Conservation (phyloP, 1,140 invertebrate species). For the Drosophila trapezifrons region DNA sequence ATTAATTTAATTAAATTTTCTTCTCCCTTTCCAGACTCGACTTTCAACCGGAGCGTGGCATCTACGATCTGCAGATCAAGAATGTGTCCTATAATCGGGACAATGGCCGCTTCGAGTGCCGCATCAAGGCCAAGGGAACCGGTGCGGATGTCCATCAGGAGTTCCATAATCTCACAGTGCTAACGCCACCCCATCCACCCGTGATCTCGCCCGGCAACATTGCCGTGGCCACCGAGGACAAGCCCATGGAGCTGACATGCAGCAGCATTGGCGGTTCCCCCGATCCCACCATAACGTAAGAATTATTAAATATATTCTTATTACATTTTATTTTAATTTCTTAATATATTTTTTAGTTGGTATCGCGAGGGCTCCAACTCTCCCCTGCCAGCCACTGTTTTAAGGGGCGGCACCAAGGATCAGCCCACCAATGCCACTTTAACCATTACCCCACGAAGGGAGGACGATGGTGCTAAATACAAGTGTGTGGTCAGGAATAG, state of each 20-base stretch:
- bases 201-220: slow-evolving; percentile 88
- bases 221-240: slow-evolving; percentile 91
- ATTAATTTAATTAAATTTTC: slow-evolving; percentile 1
- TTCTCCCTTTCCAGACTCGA: slow-evolving; percentile 87
- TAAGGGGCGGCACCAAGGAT: slow-evolving; percentile 88
- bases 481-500: slow-evolving; percentile 94
- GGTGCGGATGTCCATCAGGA: slow-evolving; percentile 93
- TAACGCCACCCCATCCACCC: slow-evolving; percentile 92
- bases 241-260: slow-evolving; percentile 91
- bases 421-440: slow-evolving; percentile 90
- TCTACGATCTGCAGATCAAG: slow-evolving; percentile 94
- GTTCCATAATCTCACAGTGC: slow-evolving; percentile 92
- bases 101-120: slow-evolving; percentile 96
- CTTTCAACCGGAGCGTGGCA: slow-evolving; percentile 90
- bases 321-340: not conserved
- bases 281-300: slow-evolving; percentile 92
- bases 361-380: slow-evolving; percentile 88
- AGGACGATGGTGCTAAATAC: slow-evolving; percentile 92
- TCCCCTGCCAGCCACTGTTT: slow-evolving; percentile 88
- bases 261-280: slow-evolving; percentile 94
- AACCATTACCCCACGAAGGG: slow-evolving; percentile 89
- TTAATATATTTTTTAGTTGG: slow-evolving; percentile 85
- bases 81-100: slow-evolving; percentile 95
- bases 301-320: too few relatives aligned
- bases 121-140: slow-evolving; percentile 92